Conservation (phyloP, 2,113 vertebrate genomes). For the Pseudois nayaur region DNA sequence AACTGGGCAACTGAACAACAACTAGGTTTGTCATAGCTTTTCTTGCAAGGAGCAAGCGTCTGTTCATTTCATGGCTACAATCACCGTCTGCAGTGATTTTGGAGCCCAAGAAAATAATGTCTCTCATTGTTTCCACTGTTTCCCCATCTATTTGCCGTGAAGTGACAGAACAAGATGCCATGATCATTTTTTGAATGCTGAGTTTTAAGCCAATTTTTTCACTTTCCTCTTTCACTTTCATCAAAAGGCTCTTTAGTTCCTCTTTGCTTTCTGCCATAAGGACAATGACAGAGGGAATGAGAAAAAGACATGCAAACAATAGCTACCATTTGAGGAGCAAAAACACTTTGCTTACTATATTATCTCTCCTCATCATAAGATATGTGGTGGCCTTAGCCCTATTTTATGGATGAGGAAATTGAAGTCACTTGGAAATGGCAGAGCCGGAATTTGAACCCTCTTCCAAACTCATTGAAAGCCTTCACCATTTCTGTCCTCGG, state of each 20-base stretch:
- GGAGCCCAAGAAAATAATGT: neutral
- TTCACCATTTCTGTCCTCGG: neutral
- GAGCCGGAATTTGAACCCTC: neutral
- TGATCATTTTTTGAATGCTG: neutral
- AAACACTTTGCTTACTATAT: neutral
- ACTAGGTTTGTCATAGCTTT: neutral
- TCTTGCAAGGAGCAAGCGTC: neutral
- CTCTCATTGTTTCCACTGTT: neutral
- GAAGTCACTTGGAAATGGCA: neutral
- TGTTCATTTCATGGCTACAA: neutral
- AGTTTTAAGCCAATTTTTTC: neutral
- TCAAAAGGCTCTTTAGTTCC: neutral
- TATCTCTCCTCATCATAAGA: neutral
- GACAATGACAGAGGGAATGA: neutral
- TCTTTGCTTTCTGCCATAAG: neutral
- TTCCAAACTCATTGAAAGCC: neutral
- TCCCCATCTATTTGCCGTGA: neutral
- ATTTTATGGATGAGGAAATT: neutral
- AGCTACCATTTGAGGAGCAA: neutral
- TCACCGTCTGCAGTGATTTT: neutral
- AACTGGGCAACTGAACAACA: neutral
- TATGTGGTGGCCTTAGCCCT: neutral
- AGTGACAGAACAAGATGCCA: neutral
- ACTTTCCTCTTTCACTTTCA: neutral
- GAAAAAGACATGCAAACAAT: neutral